Conservation (phyloP, 2,888 invertebrate species). For the Galeopsomyia nigrocyanea region DNA sequence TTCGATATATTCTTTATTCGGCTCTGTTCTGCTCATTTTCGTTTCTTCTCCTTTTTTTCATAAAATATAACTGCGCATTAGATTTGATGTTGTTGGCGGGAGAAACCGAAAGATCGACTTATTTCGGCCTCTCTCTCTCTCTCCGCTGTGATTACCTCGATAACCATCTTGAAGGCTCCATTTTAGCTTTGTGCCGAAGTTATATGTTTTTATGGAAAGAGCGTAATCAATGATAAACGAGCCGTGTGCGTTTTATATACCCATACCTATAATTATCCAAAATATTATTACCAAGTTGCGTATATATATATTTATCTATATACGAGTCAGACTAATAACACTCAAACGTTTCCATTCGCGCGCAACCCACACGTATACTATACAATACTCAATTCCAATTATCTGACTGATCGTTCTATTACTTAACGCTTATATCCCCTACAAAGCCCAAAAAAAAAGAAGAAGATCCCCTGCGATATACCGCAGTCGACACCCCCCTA, state of each 20-base stretch:
- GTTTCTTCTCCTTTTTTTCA: conserved; percentile 17
- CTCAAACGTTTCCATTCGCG: background rate
- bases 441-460: conserved; percentile 1
- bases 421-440: background rate
- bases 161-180: conserved; percentile 57
- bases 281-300: conserved; percentile 14
- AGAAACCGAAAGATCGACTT: conserved; percentile 26
- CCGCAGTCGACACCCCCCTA: background rate
- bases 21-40: conserved; percentile 29
- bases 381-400: conserved; percentile 10
- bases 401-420: conserved; percentile 29
- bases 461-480: background rate
- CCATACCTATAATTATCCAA: conserved; percentile 19
- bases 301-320: background rate
- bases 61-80: conserved; percentile 54
- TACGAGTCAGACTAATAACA: background rate
- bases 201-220: conserved; percentile 27
- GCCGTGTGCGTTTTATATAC: conserved; percentile 3
- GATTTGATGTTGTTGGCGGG: conserved; percentile 47
- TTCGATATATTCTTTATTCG: conserved; percentile 5
- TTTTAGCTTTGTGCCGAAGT: conserved; percentile 21
- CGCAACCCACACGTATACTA: background rate
- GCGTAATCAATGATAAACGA: conserved; percentile 34
- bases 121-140: conserved; percentile 56
- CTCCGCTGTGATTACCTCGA: conserved; percentile 60